Base-by-base conservation (phyloP, 2,888 invertebrate species). In the Drosophila kanekoi region DNA sequence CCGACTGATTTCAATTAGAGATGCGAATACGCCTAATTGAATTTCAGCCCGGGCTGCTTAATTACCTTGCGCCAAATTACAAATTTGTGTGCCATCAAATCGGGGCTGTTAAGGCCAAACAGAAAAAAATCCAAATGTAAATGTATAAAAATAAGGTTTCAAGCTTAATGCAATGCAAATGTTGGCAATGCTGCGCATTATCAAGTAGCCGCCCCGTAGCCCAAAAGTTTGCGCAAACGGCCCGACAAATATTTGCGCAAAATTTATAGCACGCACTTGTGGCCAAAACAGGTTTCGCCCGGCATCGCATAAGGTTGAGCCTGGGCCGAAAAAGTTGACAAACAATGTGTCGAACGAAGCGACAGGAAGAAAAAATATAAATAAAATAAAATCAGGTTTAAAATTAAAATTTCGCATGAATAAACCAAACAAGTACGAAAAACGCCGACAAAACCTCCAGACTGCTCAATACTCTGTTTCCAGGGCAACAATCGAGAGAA, bases 1-100 rank as follows among this genome's bases (percentile, higher is more conserved):
- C 49, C 58, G 57, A 61, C 83, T 77, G 83, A 84, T 84, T 84
- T 84, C 71, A 84, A 87, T 84, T 84, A 89, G 56, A 89, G 83
- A 83, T 83, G 69, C 66, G 58, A 60, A 61, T 58, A 47, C 81
- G 72, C 78, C 77, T 84, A 84, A 84, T 84, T 89, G 87, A 89
- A 84, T 83, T 81, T 83, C 62, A 16, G 56, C 37, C 43, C 20
- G 32, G 60, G 62, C 79, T 51, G 67, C 81, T 83, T 84, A 89
- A 84, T 84, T 83, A 86, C 84, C 84, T 71, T 70, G 61, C 70
- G 71, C 47, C 56, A 78, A 72, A 77, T 87, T 75, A 72, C 70
- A 62, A 73, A 66, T 76, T 59, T 69, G 53, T 47, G 38, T 57
- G 33, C 56, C 49, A 78, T 45, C 49, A 74, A 74, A 76, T 76